Base-by-base conservation (phyloP, 2,888 invertebrate genomes). In the Ornithoptera alexandrae region DNA sequence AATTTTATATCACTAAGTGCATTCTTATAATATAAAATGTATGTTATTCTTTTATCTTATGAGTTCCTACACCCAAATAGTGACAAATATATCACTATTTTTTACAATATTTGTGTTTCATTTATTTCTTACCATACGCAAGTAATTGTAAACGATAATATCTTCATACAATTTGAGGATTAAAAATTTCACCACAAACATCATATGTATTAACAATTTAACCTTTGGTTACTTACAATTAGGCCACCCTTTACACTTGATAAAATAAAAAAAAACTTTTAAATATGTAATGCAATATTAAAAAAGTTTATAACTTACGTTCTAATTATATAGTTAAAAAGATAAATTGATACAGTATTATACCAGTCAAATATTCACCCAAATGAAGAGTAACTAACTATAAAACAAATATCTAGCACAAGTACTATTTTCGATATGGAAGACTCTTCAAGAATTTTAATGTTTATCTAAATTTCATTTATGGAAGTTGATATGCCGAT, bases 401-500 rank as follows among this genome's bases (percentile, higher is more conserved):
- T 80, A 78, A 82, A 83, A 83, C 79, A 82, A 83, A 84, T 82
- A 82, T 83, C 84, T 88, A 90, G 87, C 85, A 84, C 87, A 84
- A 85, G 80, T 82, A 82, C 89, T 90, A 89, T 90, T 82, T 88
- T 89, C 88, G 92, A 93, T 93, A 93, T 93, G 93, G 93, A 93
- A 93, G 93, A 93, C 89, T 85, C 84, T 83, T 86, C 81, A 84
- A 86, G 80, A 83, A 85, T 88, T 46, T 83, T 79, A 79, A 79
- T 84, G 82, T 77, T 81, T 83, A 87, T 84, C 86, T 89, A 86
- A 87, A 83, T 88, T 88, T 88, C 85, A 85, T 86, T 87, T 87
- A 85, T 86, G 91, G 91, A 88, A 88, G 86, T 91, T 93, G 93
- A 93, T 93, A 93, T 93, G 93, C 93, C 93, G 92, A 91, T 92